phyloP scores from a whole-genome alignment of 2,888 invertebrate species.

The Dichetophora obliterata region DNA sequence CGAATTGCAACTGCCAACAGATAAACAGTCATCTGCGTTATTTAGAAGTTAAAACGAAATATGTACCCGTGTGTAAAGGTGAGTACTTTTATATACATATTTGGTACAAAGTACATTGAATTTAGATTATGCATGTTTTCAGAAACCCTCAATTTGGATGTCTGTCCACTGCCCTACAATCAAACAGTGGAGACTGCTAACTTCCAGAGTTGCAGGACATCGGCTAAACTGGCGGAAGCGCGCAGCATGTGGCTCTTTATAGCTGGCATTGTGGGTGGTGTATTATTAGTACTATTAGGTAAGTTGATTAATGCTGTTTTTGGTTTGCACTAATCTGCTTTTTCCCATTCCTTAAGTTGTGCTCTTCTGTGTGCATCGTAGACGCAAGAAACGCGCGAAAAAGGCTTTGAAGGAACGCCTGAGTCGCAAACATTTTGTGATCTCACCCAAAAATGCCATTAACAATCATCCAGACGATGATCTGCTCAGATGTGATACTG shows the following conservation, averaged over 20 bases:
- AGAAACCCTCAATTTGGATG: constrained; percentile 56
- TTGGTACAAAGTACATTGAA: too few species aligned
- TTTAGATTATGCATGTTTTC: constrained; percentile 17
- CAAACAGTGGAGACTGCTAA: constrained; percentile 60
- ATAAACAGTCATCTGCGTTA: constrained; percentile 61
- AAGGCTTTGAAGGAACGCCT: constrained; percentile 47
- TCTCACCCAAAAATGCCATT: constrained; percentile 61
- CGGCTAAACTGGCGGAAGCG: constrained; percentile 56
- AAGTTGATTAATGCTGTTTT: constrained; percentile 28
- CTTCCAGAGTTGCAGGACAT: constrained; percentile 57
- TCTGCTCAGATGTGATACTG: constrained; percentile 64
- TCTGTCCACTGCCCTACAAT: constrained; percentile 65
- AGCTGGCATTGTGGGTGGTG: constrained; percentile 58
- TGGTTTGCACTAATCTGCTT: neutral
- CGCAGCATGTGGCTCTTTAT: constrained; percentile 60
- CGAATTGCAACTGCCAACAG: constrained; percentile 63
- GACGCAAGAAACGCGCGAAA: constrained; percentile 58
- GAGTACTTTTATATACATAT: constrained; percentile 45
- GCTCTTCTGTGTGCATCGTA: constrained; percentile 57
- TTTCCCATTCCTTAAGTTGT: constrained; percentile 52
- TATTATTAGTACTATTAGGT: constrained; percentile 58
- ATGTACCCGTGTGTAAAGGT: constrained; percentile 64
- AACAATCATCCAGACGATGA: constrained; percentile 55
- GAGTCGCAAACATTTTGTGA: constrained; percentile 60
- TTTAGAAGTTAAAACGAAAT: constrained; percentile 59